phyloP scores from a whole-genome alignment of 2,888 invertebrate genomes.

The Drosophila pseudotalamancana region DNA sequence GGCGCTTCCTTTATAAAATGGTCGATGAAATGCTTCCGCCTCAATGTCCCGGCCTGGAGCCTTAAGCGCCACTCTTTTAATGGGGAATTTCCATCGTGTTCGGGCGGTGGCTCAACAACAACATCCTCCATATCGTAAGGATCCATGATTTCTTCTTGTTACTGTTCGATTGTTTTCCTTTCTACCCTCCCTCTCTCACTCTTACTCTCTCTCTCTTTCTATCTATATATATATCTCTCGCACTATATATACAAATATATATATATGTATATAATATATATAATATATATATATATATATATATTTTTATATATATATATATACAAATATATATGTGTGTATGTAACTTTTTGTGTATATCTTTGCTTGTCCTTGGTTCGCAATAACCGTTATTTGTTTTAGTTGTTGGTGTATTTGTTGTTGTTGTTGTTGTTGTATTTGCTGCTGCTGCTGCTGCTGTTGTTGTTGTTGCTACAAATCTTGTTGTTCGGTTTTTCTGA shows the following conservation, averaged over 20 bases:
- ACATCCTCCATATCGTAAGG: slow-evolving; percentile 80
- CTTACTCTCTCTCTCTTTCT: slow-evolving; percentile 4
- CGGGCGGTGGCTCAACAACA: slow-evolving; percentile 69
- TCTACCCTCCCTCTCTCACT: slow-evolving; percentile 1
- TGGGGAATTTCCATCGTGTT: slow-evolving; percentile 66
- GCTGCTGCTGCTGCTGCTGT: neutral
- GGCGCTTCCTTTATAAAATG: slow-evolving; percentile 82
- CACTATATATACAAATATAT: neutral
- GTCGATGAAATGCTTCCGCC: slow-evolving; percentile 80
- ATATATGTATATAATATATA: neutral
- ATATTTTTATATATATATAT: neutral
- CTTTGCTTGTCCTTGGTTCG: slow-evolving; percentile 43
- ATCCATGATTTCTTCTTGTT: slow-evolving; percentile 63
- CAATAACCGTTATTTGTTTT: slow-evolving; percentile 6
- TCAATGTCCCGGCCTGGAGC: slow-evolving; percentile 81
- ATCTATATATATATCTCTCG: neutral
- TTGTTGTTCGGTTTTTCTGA: slow-evolving; percentile 1
- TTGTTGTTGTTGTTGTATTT: neutral
- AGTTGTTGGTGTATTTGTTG: neutral
- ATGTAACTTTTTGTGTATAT: neutral
- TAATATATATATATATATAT: neutral
- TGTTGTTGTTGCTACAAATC: neutral
- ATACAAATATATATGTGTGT: neutral
- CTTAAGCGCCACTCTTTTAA: slow-evolving; percentile 84
- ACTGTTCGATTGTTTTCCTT: slow-evolving; percentile 5